Percentiles rank a stretch among this genome's conserved stretches.
Conservation (phyloP, 1,140 invertebrate genomes). For the Streblospio benedicti region DNA sequence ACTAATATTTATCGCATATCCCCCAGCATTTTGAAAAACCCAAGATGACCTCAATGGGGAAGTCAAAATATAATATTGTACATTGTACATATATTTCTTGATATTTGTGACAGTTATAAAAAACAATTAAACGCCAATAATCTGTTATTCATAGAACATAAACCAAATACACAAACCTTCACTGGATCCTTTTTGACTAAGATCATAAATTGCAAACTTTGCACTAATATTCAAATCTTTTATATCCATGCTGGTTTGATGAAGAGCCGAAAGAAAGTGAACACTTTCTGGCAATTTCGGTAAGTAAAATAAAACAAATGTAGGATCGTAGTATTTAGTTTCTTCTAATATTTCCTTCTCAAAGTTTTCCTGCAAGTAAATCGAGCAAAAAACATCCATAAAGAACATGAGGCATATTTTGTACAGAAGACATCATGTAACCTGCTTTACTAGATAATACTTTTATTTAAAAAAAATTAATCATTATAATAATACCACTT, state of each 20-base stretch:
- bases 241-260: not conserved
- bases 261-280: not conserved
- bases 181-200: not conserved
- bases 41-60: not conserved
- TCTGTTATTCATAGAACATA: not conserved
- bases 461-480: not conserved
- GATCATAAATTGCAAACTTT: constrained; percentile 7
- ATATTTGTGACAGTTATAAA: not conserved
- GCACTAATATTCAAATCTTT: not conserved
- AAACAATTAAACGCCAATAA: not conserved
- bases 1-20: too few relatives aligned
- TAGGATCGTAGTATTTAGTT: constrained; percentile 9
- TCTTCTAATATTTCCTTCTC: not conserved
- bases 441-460: not conserved
- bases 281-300: not conserved
- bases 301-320: constrained; percentile 3
- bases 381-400: not conserved
- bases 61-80: not conserved
- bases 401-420: not conserved
- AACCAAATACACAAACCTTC: not conserved
- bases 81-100: not conserved
- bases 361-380: constrained; percentile 2
- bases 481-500: not conserved
- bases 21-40: too few relatives aligned
- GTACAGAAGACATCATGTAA: not conserved